A percentile compares a stretch with the other conserved stretches of the same genome.
Conservation (phyloP, 2,113 vertebrate species). For the Serilophus lunatus region DNA sequence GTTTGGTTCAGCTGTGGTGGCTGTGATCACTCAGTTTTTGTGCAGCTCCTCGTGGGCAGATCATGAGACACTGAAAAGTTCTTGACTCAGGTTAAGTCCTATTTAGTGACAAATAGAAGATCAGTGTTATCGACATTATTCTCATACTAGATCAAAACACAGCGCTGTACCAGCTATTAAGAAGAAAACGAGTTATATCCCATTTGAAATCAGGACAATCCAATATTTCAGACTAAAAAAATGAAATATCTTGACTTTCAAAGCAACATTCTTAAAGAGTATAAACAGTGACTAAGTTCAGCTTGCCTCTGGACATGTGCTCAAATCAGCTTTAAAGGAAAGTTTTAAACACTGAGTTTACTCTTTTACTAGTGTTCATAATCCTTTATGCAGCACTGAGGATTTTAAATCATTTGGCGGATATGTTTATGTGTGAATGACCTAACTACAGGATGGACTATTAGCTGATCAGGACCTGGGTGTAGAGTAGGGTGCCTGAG, state of each 20-base stretch:
- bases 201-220: not conserved
- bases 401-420: not conserved
- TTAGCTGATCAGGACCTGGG: not conserved
- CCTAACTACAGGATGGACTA: not conserved
- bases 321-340: not conserved
- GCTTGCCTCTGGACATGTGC: not conserved
- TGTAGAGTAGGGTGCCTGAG: not conserved
- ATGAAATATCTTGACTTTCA: not conserved
- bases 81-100: not conserved
- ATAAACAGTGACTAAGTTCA: not conserved
- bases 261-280: not conserved
- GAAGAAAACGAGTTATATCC: not conserved
- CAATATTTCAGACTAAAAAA: not conserved
- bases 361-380: not conserved
- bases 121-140: not conserved
- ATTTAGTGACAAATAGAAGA: not conserved
- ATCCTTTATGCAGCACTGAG: not conserved
- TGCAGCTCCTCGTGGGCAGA: not conserved
- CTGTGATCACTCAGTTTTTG: not conserved
- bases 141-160: not conserved
- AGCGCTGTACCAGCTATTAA: not conserved
- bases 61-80: not conserved
- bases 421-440: not conserved
- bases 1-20: not conserved
- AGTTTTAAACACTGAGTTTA: not conserved